Conservation (phyloP, 1,140 invertebrate species). For the Phthorimaea operculella region DNA sequence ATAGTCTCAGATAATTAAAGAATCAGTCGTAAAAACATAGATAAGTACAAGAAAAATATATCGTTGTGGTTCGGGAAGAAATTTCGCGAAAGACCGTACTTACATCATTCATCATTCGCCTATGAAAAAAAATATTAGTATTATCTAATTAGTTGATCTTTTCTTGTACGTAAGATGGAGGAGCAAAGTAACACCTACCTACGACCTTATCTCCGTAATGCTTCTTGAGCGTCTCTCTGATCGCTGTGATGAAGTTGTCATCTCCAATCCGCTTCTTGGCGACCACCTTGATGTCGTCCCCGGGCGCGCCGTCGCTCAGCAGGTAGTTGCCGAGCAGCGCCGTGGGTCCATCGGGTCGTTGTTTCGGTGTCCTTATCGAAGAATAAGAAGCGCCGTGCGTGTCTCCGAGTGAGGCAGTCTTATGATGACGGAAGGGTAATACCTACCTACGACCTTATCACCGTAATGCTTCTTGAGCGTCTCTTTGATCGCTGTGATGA, state of each 20-base stretch:
- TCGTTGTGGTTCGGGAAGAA: no score
- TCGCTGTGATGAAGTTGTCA: slow-evolving; percentile 85
- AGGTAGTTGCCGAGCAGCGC: slow-evolving; percentile 87
- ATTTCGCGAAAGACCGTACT: no score
- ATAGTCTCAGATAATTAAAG: background rate
- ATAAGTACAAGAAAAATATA: background rate
- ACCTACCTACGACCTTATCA: slow-evolving; percentile 79
- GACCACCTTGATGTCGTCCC: slow-evolving; percentile 84
- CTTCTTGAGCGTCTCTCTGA: slow-evolving; percentile 77
- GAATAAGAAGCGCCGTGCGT: no score
- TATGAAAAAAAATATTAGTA: no score
- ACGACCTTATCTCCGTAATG: slow-evolving; percentile 81
- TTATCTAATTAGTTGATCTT: no score
- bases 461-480: slow-evolving; percentile 77
- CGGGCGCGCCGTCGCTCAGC: slow-evolving; percentile 80
- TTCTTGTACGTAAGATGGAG: no score
- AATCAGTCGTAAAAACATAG: background rate
- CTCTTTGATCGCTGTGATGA: slow-evolving; percentile 84
- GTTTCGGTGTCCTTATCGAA: no score
- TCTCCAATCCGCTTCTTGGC: slow-evolving; percentile 82
- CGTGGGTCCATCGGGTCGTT: no score
- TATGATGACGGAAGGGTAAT: no score
- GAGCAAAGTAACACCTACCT: no score
- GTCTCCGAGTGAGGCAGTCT: slow-evolving; percentile 74
- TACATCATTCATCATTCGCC: no score